Base-by-base conservation (phyloP, 2,113 vertebrate species). In the Rhabdornis inornatus region DNA sequence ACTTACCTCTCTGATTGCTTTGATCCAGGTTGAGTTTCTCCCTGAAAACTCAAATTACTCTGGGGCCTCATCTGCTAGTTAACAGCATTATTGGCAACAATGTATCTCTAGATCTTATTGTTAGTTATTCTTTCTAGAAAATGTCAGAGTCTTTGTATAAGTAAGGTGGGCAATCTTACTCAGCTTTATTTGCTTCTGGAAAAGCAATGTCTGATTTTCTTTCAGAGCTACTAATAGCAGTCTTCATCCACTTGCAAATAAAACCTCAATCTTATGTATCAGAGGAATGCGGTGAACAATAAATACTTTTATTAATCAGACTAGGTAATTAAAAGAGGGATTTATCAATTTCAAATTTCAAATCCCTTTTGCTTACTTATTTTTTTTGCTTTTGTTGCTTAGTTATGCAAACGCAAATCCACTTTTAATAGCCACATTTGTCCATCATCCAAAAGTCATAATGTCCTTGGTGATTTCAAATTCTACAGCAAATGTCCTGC, bases 91-190 rank as follows among this genome's bases (percentile, higher is more conserved):
- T 14, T 49, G 31, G 13, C 45, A 84, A 27, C n/a, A 49, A 63
- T 64, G 2, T 7, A 74, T 89, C 40, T 91, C 68, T 91, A 83
- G 22, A 88, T 83, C 77, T 95, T 49, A 65, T 53, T 31, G 39
- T 64, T 94, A 63, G 87, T 95, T 93, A 25, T 70, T 90, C 20
- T 94, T 95, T 95, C 69, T 81, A 56, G 60, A 94, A 94, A 75
- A 9, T 64, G 25, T 84, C 44, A 87, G 52, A 42, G 79, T 6
- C 11, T 90, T 92, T 90, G 52, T 52, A 27, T 56, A 40, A 95
- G 63, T 87, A 50, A 52, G 7, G n/a, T 87, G 45, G 37, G 10
- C 24, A 91, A 80, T 64, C 16, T 60, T 87, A 68, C 22, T 92
- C 22, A 45, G 13, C 7, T 57, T 92, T 92, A 91, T 92, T 94